A percentile compares a stretch with the other conserved stretches of the same genome.
These are phyloP conservation scores for Lamprotornis superbus DNA, from an alignment of 2,113 vertebrate genomes.

Conservation along the genomic window DNA sequence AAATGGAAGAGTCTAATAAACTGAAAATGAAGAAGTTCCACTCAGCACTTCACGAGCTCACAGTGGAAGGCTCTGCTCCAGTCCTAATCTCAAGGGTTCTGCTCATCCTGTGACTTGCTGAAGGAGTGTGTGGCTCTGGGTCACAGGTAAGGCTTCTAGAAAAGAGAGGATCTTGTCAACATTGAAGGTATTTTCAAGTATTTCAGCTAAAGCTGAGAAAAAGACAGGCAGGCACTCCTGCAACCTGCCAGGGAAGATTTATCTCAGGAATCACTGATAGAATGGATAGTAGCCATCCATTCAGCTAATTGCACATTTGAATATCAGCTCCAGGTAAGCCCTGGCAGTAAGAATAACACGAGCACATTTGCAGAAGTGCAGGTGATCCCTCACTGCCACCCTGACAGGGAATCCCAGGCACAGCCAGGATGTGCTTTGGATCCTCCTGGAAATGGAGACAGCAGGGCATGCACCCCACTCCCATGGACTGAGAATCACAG, in stretches of 20 bases:
- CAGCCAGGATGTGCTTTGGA: background rate
- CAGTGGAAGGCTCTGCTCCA: accelerated
- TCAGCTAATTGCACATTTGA: background rate
- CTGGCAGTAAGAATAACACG: background rate
- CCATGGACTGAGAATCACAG: background rate
- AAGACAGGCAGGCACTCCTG: background rate
- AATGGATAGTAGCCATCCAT: background rate
- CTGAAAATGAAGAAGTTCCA: background rate
- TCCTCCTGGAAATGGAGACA: accelerated
- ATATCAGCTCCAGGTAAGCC: background rate
- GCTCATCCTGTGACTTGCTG: background rate
- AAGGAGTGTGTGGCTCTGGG: background rate
- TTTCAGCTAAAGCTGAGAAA: background rate
- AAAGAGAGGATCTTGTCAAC: background rate
- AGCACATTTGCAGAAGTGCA: background rate
- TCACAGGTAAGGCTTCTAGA: background rate
- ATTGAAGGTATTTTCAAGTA: background rate
- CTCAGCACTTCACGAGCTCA: background rate
- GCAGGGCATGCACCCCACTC: accelerated
- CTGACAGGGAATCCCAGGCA: background rate
- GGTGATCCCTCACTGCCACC: background rate
- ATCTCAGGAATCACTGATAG: background rate
- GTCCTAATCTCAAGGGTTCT: background rate
- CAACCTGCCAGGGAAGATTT: background rate
- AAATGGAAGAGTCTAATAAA: background rate